phyloP scores from a whole-genome alignment of 2,888 invertebrate genomes.

The Eupithecia tripunctaria region DNA sequence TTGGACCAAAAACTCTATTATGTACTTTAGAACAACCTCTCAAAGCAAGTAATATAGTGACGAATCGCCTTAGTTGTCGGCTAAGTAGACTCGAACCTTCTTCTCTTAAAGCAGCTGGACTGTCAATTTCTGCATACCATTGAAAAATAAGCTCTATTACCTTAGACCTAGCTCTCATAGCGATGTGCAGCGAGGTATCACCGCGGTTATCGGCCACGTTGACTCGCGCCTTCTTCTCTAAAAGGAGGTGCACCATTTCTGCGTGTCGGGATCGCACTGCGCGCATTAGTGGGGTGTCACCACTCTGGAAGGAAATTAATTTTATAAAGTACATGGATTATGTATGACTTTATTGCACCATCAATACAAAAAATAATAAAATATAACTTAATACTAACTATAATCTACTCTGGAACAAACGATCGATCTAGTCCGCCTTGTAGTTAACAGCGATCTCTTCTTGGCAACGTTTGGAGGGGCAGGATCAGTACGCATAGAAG shows the following conservation, averaged over 20 bases:
- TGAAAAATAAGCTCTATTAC: constrained; percentile 48
- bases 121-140: constrained; percentile 92
- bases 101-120: constrained; percentile 94
- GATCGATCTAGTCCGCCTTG: no score
- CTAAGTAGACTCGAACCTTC: constrained; percentile 95
- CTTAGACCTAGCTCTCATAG: constrained; percentile 96
- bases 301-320: constrained; percentile 85
- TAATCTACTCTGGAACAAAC: no score
- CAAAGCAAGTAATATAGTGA: constrained; percentile 98
- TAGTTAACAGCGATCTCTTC: no score
- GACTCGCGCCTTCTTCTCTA: constrained; percentile 97
- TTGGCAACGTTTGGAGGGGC: no score
- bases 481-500: no score
- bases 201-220: constrained; percentile 95
- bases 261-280: constrained; percentile 96
- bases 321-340: no score
- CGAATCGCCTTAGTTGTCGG: constrained; percentile 97
- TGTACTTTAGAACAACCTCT: constrained; percentile 94
- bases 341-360: no score
- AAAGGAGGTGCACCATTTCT: constrained; percentile 94
- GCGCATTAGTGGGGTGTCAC: constrained; percentile 95
- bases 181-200: constrained; percentile 97
- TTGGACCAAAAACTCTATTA: no score
- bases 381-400: no score
- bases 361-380: no score